Base-by-base conservation (phyloP, 2,113 vertebrate genomes). In the Hirundichthys speculiger region DNA sequence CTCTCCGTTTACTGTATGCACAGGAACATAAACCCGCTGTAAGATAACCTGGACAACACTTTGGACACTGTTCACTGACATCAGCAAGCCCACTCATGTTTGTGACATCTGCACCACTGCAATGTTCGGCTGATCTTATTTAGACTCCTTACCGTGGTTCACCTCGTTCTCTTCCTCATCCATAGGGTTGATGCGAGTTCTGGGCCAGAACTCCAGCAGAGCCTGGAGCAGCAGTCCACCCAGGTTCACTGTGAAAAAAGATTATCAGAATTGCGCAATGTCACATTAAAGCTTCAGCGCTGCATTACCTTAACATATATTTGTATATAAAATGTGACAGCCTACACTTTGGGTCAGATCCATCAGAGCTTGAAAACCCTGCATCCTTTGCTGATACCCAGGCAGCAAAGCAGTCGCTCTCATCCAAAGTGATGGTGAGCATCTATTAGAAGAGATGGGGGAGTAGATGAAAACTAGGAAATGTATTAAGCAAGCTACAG, bases 361-460 rank as follows among this genome's bases (percentile, higher is more conserved):
- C 98, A 60, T 99, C 97, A 0, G 95, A 94, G 81, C 96, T 98
- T 67, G 94, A 96, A 87, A 99, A 99, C 6, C 98, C 96, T 7
- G 98, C 96, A 42, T 99, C 98, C 82, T 98, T 99, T 57, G 98
- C 97, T 25, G 98, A 99, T 34, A 99, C 98, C 98, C 98, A 99
- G 42, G 98, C 98, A 57, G 97, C 96, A 64, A 99, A 99, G 80
- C 97, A 99, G 90, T 99, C 98, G 22, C 96, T 98, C 90, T 99
- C 98, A 64, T 99, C 98, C 88, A 99, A 72, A 19, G 98, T 99
- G 83, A 99, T 98, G 1, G 98, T 99, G 88, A 99, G 82, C 98
- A 99, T 99, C 98, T 99, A 25, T 48, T 47, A 2, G 27, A 14
- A 72, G 20, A 15, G 55, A 39, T n/a, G n/a, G 16, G 16, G 22